Conservation (phyloP, 2,888 invertebrate genomes). For the Portevinia maculata region DNA sequence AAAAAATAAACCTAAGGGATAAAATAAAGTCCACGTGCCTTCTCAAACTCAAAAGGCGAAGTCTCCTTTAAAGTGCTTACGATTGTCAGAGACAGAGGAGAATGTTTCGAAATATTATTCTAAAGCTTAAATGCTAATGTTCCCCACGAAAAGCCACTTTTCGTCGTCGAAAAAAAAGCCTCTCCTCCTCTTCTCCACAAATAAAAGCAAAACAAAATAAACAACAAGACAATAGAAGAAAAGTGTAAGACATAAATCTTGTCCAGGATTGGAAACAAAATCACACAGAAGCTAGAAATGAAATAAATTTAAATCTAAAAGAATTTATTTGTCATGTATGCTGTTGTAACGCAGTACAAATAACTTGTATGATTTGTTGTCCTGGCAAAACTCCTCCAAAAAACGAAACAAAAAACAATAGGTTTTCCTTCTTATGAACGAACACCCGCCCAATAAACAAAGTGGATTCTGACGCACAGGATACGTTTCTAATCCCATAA, state of each 20-base stretch:
- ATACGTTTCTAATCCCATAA: conserved; percentile 65
- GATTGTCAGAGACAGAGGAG: neutral
- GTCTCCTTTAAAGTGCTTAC: neutral
- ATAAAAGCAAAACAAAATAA: neutral
- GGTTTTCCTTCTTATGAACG: neutral
- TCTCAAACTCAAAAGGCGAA: neutral
- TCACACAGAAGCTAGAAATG: conserved; percentile 27
- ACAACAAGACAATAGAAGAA: neutral
- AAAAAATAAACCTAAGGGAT: neutral
- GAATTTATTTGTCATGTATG: conserved; percentile 72
- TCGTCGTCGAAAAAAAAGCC: neutral
- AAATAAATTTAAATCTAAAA: conserved; percentile 71
- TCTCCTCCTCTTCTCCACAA: neutral
- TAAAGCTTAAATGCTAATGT: neutral
- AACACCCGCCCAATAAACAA: conserved; percentile 18
- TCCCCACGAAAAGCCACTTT: neutral
- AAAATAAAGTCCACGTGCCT: conserved; percentile 23
- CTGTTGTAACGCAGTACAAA: conserved; percentile 55
- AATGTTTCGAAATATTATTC: neutral
- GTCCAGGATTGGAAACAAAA: conserved; percentile 37
- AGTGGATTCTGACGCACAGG: conserved; percentile 34
- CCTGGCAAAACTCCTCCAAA: conserved; percentile 44
- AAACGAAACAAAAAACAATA: conserved; percentile 5
- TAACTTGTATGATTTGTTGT: conserved; percentile 72
- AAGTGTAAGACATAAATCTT: conserved; percentile 65